A percentile compares a stretch with the other conserved stretches of the same genome.
Evolutionary conservation across 92 coral and sea anemone species (phyloP).

Genomic region (Paramuricea clavata): DNA sequence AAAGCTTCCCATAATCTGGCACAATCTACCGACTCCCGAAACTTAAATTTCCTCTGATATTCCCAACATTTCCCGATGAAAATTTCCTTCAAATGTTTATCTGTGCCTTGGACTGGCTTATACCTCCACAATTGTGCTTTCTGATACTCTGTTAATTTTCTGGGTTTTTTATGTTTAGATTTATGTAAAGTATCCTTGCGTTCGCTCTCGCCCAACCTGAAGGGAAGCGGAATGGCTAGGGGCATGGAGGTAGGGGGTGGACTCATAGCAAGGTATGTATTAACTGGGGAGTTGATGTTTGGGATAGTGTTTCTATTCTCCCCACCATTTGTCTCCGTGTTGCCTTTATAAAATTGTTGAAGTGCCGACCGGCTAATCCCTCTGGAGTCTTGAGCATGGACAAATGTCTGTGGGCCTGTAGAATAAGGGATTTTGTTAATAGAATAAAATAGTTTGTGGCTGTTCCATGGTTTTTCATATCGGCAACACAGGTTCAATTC

Average conservation of each 20-base stretch:
- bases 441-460: too few species aligned
- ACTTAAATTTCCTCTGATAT: constrained; percentile 57
- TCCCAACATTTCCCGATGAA: constrained; percentile 97
- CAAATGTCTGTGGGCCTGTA: background rate
- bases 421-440: too few species aligned
- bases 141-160: background rate
- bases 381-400: constrained; percentile 25
- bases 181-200: background rate
- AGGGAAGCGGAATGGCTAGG: constrained; percentile 18
- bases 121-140: constrained; percentile 78
- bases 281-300: background rate
- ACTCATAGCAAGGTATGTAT: background rate
- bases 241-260: background rate
- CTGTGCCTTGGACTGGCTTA: constrained; percentile 79
- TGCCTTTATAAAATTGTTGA: background rate
- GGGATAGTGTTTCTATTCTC: background rate
- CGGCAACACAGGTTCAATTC: too few species aligned
- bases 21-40: constrained; percentile 73
- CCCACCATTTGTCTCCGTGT: background rate
- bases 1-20: constrained; percentile 78
- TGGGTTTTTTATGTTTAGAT: background rate
- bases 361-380: constrained; percentile 1
- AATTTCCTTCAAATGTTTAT: constrained; percentile 79
- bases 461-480: too few species aligned
- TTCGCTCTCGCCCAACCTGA: constrained; percentile 1